phyloP scores from a whole-genome alignment of 2,888 invertebrate genomes.

The Eutolmus rufibarbis region DNA sequence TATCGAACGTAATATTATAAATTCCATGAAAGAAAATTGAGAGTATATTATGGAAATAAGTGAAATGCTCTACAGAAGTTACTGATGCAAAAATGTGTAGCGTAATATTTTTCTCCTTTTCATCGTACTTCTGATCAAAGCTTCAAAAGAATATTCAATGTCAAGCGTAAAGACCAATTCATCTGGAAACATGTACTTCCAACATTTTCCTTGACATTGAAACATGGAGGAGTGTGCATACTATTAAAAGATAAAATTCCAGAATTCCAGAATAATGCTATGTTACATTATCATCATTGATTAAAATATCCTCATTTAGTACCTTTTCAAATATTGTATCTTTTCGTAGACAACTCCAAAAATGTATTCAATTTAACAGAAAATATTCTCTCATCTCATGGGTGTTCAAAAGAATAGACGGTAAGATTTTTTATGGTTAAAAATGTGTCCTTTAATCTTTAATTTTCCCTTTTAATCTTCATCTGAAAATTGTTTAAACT shows the following conservation, averaged over 20 bases:
- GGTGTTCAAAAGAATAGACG: no score
- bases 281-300: not conserved
- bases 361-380: not conserved
- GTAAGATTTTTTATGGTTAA: no score
- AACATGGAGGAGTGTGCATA: not conserved
- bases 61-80: not conserved
- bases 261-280: not conserved
- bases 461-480: no score
- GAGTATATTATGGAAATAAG: not conserved
- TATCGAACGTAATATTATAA: not conserved
- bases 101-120: not conserved
- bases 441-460: no score
- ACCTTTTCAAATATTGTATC: not conserved
- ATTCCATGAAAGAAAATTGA: not conserved
- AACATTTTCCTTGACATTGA: not conserved
- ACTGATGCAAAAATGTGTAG: not conserved
- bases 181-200: not conserved
- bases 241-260: not conserved
- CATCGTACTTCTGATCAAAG: not conserved
- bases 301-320: not conserved
- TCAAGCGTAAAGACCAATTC: not conserved
- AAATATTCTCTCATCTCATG: no score
- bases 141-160: not conserved
- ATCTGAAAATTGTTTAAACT: no score
- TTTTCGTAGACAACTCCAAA: not conserved